Conservation (phyloP, 2,888 invertebrate genomes). For the Acanthopleura granulata region DNA sequence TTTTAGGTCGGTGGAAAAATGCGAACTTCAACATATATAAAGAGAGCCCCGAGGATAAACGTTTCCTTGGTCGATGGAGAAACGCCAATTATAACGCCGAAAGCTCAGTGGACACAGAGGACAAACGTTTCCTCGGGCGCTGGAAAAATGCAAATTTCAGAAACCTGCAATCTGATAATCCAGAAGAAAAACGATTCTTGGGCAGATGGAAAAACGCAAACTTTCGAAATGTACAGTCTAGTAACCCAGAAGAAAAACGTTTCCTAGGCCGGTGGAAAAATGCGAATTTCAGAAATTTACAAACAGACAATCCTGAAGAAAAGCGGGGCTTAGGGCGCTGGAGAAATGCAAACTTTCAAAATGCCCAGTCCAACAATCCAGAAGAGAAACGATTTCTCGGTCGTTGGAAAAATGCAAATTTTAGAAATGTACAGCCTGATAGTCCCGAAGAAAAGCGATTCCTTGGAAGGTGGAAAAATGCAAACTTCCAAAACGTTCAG, state of each 20-base stretch:
- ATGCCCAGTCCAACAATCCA: neutral
- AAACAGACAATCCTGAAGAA: neutral
- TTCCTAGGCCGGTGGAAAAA: conserved; percentile 7
- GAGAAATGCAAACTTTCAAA: conserved; percentile 1
- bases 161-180: neutral
- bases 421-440: too few relatives aligned
- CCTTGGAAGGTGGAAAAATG: conserved; percentile 17
- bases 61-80: conserved; percentile 7
- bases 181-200: conserved; percentile 16
- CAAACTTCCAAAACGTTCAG: neutral
- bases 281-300: neutral
- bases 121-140: conserved; percentile 3
- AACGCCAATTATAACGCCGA: conserved; percentile 15
- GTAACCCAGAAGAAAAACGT: conserved; percentile 13
- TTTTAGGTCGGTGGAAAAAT: conserved; percentile 18
- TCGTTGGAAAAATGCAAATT: conserved; percentile 17
- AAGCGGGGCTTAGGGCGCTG: neutral
- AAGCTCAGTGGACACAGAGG: neutral
- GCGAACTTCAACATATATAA: neutral
- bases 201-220: conserved; percentile 19
- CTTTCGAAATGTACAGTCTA: neutral
- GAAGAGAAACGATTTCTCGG: conserved; percentile 15
- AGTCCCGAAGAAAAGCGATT: conserved; percentile 12
- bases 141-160: conserved; percentile 20
- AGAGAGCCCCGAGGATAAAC: conserved; percentile 3